These are phyloP conservation scores for Trachymyrmex septentrionalis DNA, from an alignment of 1,140 invertebrate genomes.

Conservation along the genomic window DNA sequence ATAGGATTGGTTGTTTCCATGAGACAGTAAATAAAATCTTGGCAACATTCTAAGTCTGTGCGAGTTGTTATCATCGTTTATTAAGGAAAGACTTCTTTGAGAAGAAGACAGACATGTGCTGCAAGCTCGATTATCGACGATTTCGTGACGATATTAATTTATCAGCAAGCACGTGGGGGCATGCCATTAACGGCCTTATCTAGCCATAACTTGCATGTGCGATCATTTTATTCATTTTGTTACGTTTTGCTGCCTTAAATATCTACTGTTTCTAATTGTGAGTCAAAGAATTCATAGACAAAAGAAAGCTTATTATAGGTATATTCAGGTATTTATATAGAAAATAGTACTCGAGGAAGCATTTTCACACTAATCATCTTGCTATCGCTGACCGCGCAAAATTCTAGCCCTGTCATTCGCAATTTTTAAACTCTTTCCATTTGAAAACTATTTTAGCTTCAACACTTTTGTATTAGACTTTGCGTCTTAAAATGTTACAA, in stretches of 20 bases:
- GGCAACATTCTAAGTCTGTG: neutral
- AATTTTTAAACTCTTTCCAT: no score
- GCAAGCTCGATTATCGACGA: conserved; percentile 17
- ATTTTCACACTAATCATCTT: no score
- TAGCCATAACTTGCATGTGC: conserved; percentile 25
- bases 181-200: conserved; percentile 19
- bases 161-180: conserved; percentile 42
- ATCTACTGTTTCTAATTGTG: neutral
- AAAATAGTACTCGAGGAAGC: neutral
- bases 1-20: conserved; percentile 6
- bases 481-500: no score
- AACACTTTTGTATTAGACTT: no score
- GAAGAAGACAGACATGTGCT: neutral
- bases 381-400: no score
- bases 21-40: conserved; percentile 40
- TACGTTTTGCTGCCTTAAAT: conserved; percentile 25
- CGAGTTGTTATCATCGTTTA: neutral
- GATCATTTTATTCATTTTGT: conserved; percentile 2
- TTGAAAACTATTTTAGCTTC: no score
- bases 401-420: no score
- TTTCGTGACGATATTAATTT: conserved; percentile 75
- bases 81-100: neutral
- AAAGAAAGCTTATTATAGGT: neutral
- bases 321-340: no score
- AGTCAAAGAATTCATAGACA: neutral